A percentile compares a stretch with the other conserved stretches of the same genome.
phyloP scores from a whole-genome alignment of 2,888 invertebrate genomes.

The Macrosoma leucophasiata region DNA sequence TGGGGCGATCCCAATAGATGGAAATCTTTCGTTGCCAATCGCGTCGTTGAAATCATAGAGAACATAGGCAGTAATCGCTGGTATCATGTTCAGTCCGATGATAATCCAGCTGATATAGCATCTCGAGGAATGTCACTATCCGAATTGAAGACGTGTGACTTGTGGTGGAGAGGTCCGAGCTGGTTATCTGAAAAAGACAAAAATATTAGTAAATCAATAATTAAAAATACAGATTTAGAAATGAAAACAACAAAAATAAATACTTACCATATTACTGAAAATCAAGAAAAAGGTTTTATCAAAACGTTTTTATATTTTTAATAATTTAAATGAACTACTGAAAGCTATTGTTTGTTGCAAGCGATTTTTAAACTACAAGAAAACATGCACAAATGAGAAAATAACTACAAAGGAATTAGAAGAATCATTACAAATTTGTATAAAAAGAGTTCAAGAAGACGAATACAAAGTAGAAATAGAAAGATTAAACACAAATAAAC shows the following conservation, averaged over 20 bases:
- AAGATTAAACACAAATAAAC: conserved; percentile 3
- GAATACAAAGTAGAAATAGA: conserved; percentile 14
- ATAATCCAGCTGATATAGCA: conserved; percentile 27
- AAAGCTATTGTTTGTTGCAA: conserved; percentile 5
- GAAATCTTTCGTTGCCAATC: conserved; percentile 24
- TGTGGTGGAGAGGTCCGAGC: conserved; percentile 24
- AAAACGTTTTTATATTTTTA: conserved; percentile 1
- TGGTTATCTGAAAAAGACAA: conserved; percentile 22
- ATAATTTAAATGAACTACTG: conserved; percentile 4
- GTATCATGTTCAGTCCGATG: conserved; percentile 20
- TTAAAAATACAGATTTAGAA: background rate
- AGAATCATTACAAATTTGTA: conserved; percentile 16
- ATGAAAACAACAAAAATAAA: conserved; percentile 3
- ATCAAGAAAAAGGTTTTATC: background rate
- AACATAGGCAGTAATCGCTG: conserved; percentile 14
- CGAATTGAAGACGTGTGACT: conserved; percentile 13
- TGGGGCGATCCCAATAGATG: conserved; percentile 22
- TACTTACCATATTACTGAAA: background rate
- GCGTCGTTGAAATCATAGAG: conserved; percentile 21
- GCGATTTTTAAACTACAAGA: conserved; percentile 7
- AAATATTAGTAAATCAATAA: conserved; percentile 9
- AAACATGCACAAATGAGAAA: conserved; percentile 5
- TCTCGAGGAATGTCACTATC: conserved; percentile 18
- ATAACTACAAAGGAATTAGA: conserved; percentile 17
- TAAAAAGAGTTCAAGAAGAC: conserved; percentile 20